phyloP scores from a whole-genome alignment of 2,113 vertebrate species.

The Alexandromys fortis region DNA sequence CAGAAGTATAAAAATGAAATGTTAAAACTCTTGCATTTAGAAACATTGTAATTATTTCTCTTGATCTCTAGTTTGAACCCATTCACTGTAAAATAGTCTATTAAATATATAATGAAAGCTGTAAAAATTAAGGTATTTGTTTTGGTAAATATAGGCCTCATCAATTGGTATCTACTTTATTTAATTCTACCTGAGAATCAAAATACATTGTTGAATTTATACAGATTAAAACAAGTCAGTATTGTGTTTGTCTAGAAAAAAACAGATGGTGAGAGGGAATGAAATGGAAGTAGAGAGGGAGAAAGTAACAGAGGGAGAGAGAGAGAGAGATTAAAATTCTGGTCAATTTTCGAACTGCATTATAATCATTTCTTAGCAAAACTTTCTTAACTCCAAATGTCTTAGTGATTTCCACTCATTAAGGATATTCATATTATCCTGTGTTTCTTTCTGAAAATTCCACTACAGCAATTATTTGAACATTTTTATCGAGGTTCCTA shows the following conservation, averaged over 20 bases:
- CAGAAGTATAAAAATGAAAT: constrained; percentile 76
- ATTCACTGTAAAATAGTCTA: constrained; percentile 45
- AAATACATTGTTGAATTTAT: not conserved
- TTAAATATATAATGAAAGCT: constrained; percentile 33
- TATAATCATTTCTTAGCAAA: not conserved
- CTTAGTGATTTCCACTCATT: not conserved
- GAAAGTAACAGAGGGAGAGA: not conserved
- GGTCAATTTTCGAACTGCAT: not conserved
- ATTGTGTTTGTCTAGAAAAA: not conserved
- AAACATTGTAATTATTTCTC: constrained; percentile 60
- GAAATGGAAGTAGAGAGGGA: not conserved
- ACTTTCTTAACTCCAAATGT: not conserved
- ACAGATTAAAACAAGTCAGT: not conserved
- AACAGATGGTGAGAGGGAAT: not conserved
- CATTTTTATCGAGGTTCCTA: not conserved
- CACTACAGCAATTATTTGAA: not conserved
- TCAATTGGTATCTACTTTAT: constrained; percentile 17
- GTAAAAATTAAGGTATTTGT: constrained; percentile 38
- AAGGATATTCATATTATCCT: not conserved
- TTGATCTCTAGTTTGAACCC: constrained; percentile 39
- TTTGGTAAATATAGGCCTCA: constrained; percentile 25
- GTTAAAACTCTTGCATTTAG: constrained; percentile 69
- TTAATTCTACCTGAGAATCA: constrained; percentile 37
- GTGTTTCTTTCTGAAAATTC: not conserved
- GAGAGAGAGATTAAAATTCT: not conserved